Evolutionary conservation across 2,113 vertebrate species (phyloP).

Genomic region (Todiramphus chloris): DNA sequence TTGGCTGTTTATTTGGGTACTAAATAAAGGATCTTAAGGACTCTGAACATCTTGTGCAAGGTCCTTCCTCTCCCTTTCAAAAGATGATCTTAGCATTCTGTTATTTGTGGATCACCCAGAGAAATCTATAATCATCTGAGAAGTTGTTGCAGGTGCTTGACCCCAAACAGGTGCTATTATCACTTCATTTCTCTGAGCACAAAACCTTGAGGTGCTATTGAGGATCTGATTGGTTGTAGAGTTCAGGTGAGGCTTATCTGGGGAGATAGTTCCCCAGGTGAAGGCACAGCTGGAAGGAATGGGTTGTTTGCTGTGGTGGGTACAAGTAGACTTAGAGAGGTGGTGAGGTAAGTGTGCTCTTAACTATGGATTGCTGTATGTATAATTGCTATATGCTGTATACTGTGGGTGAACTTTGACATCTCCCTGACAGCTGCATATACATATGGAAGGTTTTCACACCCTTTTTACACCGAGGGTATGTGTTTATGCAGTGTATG

Average conservation of each 20-base stretch:
- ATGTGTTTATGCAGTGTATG: accelerated
- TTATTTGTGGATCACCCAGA: background rate
- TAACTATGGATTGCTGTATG: accelerated
- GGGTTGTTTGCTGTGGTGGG: accelerated
- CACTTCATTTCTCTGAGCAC: accelerated
- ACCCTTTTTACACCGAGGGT: accelerated
- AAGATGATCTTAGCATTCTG: background rate
- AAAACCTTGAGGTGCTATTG: background rate
- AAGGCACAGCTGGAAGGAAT: too few relatives aligned
- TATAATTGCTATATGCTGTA: accelerated
- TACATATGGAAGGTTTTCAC: accelerated
- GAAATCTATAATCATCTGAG: background rate
- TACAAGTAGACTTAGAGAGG: accelerated
- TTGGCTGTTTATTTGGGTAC: background rate
- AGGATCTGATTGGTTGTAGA: background rate
- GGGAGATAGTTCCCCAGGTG: background rate
- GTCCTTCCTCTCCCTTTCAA: background rate
- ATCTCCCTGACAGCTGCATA: accelerated
- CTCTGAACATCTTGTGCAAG: background rate
- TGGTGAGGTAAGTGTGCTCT: background rate
- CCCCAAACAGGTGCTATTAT: background rate
- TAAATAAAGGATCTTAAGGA: background rate
- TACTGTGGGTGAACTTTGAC: accelerated
- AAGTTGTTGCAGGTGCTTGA: background rate
- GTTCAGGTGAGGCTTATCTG: background rate